Base-by-base conservation (phyloP, 2,888 invertebrate species). In the Celastrina argiolus region DNA sequence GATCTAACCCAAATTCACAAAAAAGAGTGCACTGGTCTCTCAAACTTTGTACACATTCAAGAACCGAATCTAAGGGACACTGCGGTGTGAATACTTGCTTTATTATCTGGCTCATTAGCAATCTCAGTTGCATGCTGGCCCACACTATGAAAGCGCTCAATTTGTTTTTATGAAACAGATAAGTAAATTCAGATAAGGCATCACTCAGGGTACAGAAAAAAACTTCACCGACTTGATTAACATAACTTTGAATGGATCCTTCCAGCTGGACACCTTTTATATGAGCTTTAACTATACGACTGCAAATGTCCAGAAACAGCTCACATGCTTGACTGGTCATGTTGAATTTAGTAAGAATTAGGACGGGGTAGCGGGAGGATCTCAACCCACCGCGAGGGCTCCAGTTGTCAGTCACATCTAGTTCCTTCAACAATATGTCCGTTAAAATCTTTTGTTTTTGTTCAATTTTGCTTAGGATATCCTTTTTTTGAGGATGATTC, bases 81-180 rank as follows among this genome's bases (percentile, higher is more conserved):
- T 98, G 97, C 6, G 97, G 97, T 73, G 96, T 95, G 79, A 98
- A 97, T 63, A 98, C 95, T 85, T 98, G 97, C 78, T 96, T 96
- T 65, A 96, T 94, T 75, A 97, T 92, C 85, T 96, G 96, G 73
- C 94, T 94, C 74, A 95, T 95, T 78, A 97, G 93, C 75, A 95
- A 92, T 75, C 95, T 94, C 67, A 97, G 88, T 87, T 97, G 97
- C 72, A 94, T 93, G 77, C 96, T 96, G 72, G 96, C 95, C 99
- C 99, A 99, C 5, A 98, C 96, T 70, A 98, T 94, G 73, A 98
- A 95, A 66, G 91, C 91, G 74, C 91, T 92, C 71, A 90, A 78
- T 81, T 92, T 92, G 80, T 91, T 95, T 74, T 95, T 93, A 63
- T 96, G 95, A 84, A 98, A 98, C 56, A 97, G 95, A 73, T 94